These are phyloP conservation scores for Cyprinodon diabolis DNA, from an alignment of 2,797 vertebrate species.

Conservation along the genomic window DNA sequence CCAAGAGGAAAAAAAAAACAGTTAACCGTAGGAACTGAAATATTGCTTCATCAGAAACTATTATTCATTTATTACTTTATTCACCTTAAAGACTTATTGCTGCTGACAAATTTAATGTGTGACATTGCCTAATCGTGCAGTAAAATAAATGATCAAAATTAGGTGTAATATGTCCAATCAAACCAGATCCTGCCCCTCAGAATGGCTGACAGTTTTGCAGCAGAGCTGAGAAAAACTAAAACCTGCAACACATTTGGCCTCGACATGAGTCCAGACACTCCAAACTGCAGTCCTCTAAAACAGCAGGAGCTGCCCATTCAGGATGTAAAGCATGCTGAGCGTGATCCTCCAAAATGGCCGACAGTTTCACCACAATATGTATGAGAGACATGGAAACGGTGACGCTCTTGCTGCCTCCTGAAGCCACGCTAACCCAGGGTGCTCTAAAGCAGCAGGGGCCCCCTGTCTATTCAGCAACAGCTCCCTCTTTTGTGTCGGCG, in stretches of 20 bases:
- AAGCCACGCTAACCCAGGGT: slow-evolving; percentile 61
- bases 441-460: slow-evolving; percentile 67
- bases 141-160: background rate
- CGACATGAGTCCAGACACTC: slow-evolving; percentile 48
- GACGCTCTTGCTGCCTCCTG: slow-evolving; percentile 47
- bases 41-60: background rate
- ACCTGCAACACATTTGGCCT: slow-evolving; percentile 54
- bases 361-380: slow-evolving; percentile 67
- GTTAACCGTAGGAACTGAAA: no score
- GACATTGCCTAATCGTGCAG: background rate
- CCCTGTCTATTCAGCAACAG: slow-evolving; percentile 62
- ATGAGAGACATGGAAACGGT: slow-evolving; percentile 56
- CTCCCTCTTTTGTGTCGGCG: slow-evolving; percentile 69
- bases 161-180: background rate
- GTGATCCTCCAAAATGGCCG: slow-evolving; percentile 76
- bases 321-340: slow-evolving; percentile 68
- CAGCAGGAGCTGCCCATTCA: slow-evolving; percentile 70
- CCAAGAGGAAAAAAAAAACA: no score
- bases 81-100: background rate
- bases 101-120: background rate
- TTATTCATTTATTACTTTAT: background rate
- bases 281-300: slow-evolving; percentile 67
- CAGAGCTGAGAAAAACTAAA: slow-evolving; percentile 22
- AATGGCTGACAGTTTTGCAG: slow-evolving; percentile 50
- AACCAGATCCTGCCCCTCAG: slow-evolving; percentile 20